These are phyloP conservation scores for Chaetophractus vellerosus DNA, from an alignment of 2,797 vertebrate genomes.

Conservation along the genomic window DNA sequence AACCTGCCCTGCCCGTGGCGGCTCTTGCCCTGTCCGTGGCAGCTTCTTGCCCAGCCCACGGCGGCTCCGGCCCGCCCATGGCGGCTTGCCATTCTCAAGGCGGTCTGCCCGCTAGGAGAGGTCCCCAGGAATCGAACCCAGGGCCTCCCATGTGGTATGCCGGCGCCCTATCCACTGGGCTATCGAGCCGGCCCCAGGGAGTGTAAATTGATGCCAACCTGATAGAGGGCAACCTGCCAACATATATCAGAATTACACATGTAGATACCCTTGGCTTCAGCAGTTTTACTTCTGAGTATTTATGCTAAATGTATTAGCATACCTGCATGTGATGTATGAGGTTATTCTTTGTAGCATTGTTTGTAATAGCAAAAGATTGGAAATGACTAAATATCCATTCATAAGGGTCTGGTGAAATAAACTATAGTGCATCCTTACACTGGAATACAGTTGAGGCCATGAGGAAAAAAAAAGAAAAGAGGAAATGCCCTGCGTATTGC, in stretches of 20 bases:
- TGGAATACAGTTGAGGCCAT: background rate
- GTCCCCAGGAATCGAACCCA: too few species aligned
- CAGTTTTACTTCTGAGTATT: background rate
- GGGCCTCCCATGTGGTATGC: too few species aligned
- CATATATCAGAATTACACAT: rapidly evolving
- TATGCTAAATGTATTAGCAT: background rate
- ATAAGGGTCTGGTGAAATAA: background rate
- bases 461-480: background rate
- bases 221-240: background rate
- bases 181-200: too few species aligned
- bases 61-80: too few species aligned
- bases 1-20: too few species aligned
- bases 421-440: background rate
- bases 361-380: background rate
- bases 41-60: too few species aligned
- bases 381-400: background rate
- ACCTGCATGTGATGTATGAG: rapidly evolving
- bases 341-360: background rate
- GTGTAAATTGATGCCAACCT: background rate
- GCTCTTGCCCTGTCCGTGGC: too few species aligned
- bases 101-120: too few species aligned
- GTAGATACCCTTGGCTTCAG: background rate
- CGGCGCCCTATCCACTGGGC: too few species aligned
- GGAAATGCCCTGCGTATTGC: background rate
- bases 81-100: too few species aligned